Conservation (phyloP, 2,888 invertebrate genomes). For the Sphaeridia pumilis region DNA sequence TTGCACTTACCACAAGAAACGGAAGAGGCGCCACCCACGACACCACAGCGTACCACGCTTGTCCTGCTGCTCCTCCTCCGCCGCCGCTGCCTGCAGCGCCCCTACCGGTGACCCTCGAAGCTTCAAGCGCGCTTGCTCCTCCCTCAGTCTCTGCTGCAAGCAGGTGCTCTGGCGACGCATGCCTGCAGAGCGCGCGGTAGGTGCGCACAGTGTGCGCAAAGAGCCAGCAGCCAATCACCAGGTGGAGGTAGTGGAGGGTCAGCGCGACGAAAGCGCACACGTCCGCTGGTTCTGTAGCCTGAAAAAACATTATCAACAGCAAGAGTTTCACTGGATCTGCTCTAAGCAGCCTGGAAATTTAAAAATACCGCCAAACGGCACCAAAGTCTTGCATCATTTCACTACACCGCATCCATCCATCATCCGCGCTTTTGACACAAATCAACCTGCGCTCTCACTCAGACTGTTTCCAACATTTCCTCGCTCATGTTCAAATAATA, state of each 20-base stretch:
- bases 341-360: not conserved
- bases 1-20: conserved; percentile 56
- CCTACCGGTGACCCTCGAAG: too few relatives aligned
- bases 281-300: conserved; percentile 53
- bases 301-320: too few relatives aligned
- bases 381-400: not conserved
- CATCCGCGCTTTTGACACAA: not conserved
- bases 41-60: too few relatives aligned
- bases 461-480: not conserved
- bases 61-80: too few relatives aligned
- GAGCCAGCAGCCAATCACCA: conserved; percentile 58
- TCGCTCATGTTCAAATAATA: not conserved
- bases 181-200: conserved; percentile 46
- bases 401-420: not conserved
- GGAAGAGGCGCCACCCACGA: conserved; percentile 53
- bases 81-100: too few relatives aligned
- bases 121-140: not conserved
- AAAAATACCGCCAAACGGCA: not conserved
- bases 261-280: conserved; percentile 57
- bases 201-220: conserved; percentile 54
- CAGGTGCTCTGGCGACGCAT: conserved; percentile 27
- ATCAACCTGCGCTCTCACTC: not conserved
- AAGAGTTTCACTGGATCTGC: conserved; percentile 5
- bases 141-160: conserved; percentile 1
- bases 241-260: conserved; percentile 56